phyloP scores from a whole-genome alignment of 2,113 vertebrate genomes.

The Ageneiosus marmoratus region DNA sequence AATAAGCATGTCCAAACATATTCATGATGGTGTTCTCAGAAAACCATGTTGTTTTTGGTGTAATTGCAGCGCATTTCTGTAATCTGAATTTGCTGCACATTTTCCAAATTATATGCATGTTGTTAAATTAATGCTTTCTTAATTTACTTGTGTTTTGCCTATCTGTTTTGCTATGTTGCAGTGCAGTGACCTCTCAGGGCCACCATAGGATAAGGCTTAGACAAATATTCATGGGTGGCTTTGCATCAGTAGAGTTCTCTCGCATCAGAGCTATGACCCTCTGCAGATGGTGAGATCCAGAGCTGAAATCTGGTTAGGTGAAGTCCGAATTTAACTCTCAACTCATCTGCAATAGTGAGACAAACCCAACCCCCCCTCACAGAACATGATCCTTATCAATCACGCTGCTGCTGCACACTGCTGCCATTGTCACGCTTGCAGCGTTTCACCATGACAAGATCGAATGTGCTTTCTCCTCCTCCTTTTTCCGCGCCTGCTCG shows the following conservation, averaged over 20 bases:
- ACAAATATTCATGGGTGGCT: background rate
- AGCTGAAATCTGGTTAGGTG: constrained; percentile 4
- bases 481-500: constrained; percentile 50
- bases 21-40: too few species aligned
- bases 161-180: too few species aligned
- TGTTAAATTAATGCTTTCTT: too few species aligned
- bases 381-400: constrained; percentile 67
- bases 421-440: constrained; percentile 63
- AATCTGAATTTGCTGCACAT: too few species aligned
- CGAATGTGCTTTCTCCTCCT: constrained; percentile 62
- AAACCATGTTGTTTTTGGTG: too few species aligned
- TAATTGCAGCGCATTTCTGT: too few species aligned
- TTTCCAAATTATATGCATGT: too few species aligned
- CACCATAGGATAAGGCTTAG: constrained; percentile 4
- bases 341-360: background rate
- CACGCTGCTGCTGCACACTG: constrained; percentile 63
- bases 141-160: too few species aligned
- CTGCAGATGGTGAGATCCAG: constrained; percentile 1
- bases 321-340: constrained; percentile 11
- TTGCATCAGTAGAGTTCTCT: background rate
- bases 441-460: constrained; percentile 57
- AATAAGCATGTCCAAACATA: too few species aligned
- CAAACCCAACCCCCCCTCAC: constrained; percentile 17
- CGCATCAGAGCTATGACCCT: background rate
- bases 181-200: too few species aligned